Base-by-base conservation (phyloP, 1,140 invertebrate species). In the Berghia stephanieae region DNA sequence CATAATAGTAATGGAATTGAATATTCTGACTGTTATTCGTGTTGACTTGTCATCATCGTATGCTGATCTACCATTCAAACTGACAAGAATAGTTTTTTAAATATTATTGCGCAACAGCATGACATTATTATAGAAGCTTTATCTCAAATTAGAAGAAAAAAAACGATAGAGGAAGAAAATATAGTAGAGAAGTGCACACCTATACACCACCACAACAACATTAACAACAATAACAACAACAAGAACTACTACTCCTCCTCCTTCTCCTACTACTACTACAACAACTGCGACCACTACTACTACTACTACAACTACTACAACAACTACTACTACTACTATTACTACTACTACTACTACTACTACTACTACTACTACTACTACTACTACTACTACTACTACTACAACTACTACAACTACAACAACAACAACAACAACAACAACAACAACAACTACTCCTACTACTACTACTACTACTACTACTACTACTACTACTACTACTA, bases 401-500 rank as follows among this genome's bases (percentile, higher is more conserved):
- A 72, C 40, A 1, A 72, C 0, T 31, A 72, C 1, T 49, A 72
- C 34, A n/a, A 72, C n/a, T 49, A 72, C 40, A 24, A 72, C n/a
- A 27, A 72, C 1, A 24, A 72, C 1, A 4, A 71, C 16, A 44
- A 46, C 4, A 27, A 71, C 40, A 21, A 44, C 18, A 21, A 44
- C 16, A 21, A 71, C 40, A 21, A 43, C 27, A 8, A 69, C 67
- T 31, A 69, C 67, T 42, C 27, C 67, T 38, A 42, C 36, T 42
- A 69, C 67, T 42, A 69, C 67, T 69, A 69, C 38, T 31, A 69
- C 38, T 42, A 69, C 67, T 42, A 31, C 27, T 38, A 69, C 67
- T 42, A 69, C 38, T 38, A 40, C 67, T 42, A 69, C 67, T 42
- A 69, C 67, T 42, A 69, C 67, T 42, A 69, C 67, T 42, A 69